Base-by-base conservation (phyloP, 2,888 invertebrate species). In the Drosophila fulvimacula region DNA sequence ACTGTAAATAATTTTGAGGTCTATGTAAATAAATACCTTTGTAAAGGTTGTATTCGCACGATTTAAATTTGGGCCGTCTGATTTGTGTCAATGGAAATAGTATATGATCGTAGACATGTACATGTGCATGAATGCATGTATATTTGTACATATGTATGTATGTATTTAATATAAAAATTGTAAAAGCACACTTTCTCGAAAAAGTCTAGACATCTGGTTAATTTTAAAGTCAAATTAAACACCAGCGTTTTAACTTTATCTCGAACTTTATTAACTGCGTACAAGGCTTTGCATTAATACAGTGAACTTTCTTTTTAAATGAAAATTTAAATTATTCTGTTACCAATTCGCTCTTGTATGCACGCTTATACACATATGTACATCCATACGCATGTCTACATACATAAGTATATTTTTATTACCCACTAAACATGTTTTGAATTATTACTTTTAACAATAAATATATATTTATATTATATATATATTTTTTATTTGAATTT, bases 241-340 rank as follows among this genome's bases (percentile, higher is more conserved):
- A 19, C 21, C 30, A 17, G 5, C 30, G 17, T 21, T 21, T 32
- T 17, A 24, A n/a, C 41, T 41, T 65, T 51, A n/a, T 32, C 21
- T 30, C 42, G 30, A 34, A 24, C 17, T 44, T 42, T 15, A 15
- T 13, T 6, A 57, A 17, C 44, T 32, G 21, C 13, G 17, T 38
- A 39, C 30, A 42, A 32, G 24, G 36, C 65, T 57, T 49, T 62
- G 61, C 44, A 24, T 58, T 52, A 58, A 58, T 51, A 6, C 42
- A 57, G 57, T 57, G 42, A 66, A 76, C 76, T 76, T 76, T 76
- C 76, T 76, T 76, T 76, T 76, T 36, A 62, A 59, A 68, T 41
- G n/a, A 59, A 65, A 76, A 60, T 73, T 57, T 63, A 39, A 73
- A 76, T 76, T 63, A 69, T 30, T 66, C 44, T 56, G 46, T 49